Evolutionary conservation across 2,888 invertebrate species (phyloP).

Genomic region (Cheilosia grossa): DNA sequence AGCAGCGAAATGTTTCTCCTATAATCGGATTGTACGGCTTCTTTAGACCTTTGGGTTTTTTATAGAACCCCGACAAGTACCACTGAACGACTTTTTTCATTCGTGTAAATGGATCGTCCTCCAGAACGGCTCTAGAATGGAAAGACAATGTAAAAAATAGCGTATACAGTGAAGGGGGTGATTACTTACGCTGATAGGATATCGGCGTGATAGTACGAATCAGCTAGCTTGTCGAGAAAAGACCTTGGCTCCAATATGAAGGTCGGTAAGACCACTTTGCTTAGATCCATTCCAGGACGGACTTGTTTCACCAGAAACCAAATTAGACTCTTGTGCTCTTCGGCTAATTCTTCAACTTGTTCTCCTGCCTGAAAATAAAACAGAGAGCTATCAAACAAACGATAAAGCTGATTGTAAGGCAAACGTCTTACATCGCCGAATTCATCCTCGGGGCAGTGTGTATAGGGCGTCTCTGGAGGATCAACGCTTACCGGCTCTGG

Average conservation of each 20-base stretch:
- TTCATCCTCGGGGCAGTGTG: conserved; percentile 85
- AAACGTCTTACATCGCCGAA: conserved; percentile 84
- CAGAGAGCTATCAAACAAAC: conserved; percentile 9
- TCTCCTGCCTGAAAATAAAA: conserved; percentile 87
- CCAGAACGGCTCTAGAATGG: conserved; percentile 87
- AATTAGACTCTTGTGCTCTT: conserved; percentile 96
- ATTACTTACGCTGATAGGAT: conserved; percentile 89
- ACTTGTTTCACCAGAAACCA: conserved; percentile 98
- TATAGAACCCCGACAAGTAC: conserved; percentile 96
- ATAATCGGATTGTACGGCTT: conserved; percentile 98
- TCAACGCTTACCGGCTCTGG: conserved; percentile 78
- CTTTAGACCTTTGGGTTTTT: conserved; percentile 96
- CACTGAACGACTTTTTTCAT: conserved; percentile 95
- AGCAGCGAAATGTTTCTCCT: conserved; percentile 96
- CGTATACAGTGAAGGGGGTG: background rate
- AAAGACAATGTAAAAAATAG: background rate
- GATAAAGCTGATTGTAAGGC: background rate
- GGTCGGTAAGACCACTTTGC: conserved; percentile 93
- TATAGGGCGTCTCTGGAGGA: conserved; percentile 86
- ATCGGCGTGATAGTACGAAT: conserved; percentile 97
- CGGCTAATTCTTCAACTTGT: conserved; percentile 95
- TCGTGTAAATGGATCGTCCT: conserved; percentile 94
- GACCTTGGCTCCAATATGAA: conserved; percentile 97
- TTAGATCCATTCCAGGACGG: conserved; percentile 96
- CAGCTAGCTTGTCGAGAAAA: conserved; percentile 95